Evolutionary conservation across 2,797 vertebrate genomes (phyloP), one percentile per base, ranked within the genome.

Genomic region (Sternotherus odoratus): DNA sequence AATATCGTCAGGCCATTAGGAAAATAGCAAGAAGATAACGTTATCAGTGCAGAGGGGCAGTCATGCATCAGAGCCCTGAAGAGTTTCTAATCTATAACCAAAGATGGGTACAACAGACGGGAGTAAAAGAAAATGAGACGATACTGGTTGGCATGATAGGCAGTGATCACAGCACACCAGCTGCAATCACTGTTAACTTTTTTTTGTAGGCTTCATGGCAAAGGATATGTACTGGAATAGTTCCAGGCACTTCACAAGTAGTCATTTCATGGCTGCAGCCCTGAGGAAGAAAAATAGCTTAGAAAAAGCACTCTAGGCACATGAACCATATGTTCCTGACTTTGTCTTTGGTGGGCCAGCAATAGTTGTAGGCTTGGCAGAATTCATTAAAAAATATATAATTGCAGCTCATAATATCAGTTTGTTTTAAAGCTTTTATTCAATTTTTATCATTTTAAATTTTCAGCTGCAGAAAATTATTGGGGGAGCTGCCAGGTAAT

Each of bases 291-390:
- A 95, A 63, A 54, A 46, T 86, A 85, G 77, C 92, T 90, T 9
- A 11, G 39, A 82, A 77, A 60, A 17, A 93, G 51, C 12, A 88
- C 86, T 66, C 28, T 90, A 83, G 69, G 17, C 5, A 9, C 48
- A 63, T 48, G 82, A 86, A 78, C 72, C 46, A 77, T 89, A 77
- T 83, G 9, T 86, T 81, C 93, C 84, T 90, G 51, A 83, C 77
- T 94, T 75, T 43, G 56, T 53, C 36, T 5, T 87, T 83, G 83
- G 49, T 91, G 86, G 46, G 60, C 23, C 39, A 86, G 56, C 95
- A 96, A 60, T 93, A 96, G 95, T 90, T 95, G 87, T 39, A 23
- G 21, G 36, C 36, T 39, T 23, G n/a, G 36, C 36, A 39, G 21
- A 69, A 39, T 69, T 69, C 33, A 16, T 69, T 30, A 53, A 53